Evolutionary conservation across 2,888 invertebrate species (phyloP).

Genomic region (Drosophila limbata): DNA sequence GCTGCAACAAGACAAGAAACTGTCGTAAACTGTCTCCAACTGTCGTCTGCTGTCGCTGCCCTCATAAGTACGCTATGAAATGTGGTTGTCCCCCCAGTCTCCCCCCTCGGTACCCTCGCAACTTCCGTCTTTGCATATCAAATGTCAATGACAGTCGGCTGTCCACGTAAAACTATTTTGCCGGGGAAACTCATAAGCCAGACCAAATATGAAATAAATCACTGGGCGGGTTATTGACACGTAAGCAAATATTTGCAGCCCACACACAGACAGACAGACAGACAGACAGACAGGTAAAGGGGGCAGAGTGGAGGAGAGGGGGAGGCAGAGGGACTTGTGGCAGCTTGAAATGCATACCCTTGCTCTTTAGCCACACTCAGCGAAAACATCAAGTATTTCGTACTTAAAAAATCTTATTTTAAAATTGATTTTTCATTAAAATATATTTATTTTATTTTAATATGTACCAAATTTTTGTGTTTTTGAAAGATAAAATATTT

Average conservation of each 20-base stretch:
- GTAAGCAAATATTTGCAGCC: conserved; percentile 77
- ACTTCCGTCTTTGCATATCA: conserved; percentile 62
- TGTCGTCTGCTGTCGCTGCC: conserved; percentile 44
- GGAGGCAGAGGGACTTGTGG: conserved; percentile 30
- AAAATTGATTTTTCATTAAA: neutral
- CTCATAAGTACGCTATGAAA: conserved; percentile 77
- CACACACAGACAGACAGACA: conserved; percentile 11
- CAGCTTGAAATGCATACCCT: conserved; percentile 52
- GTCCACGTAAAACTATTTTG: conserved; percentile 65
- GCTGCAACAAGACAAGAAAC: conserved; percentile 12
- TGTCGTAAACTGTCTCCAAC: conserved; percentile 4
- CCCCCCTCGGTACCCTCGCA: neutral
- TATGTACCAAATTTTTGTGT: no score
- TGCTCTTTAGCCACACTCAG: neutral
- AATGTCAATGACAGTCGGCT: conserved; percentile 74
- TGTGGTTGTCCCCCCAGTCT: conserved; percentile 16
- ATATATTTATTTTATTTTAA: no score
- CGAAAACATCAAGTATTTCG: neutral
- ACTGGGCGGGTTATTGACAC: conserved; percentile 80
- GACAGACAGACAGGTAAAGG: neutral
- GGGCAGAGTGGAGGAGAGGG: conserved; percentile 13
- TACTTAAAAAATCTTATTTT: neutral
- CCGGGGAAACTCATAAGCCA: conserved; percentile 61
- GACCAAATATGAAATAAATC: conserved; percentile 80
- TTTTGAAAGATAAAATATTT: no score